Base-by-base conservation (phyloP, 1,140 invertebrate genomes). In the Drosophila varians region DNA sequence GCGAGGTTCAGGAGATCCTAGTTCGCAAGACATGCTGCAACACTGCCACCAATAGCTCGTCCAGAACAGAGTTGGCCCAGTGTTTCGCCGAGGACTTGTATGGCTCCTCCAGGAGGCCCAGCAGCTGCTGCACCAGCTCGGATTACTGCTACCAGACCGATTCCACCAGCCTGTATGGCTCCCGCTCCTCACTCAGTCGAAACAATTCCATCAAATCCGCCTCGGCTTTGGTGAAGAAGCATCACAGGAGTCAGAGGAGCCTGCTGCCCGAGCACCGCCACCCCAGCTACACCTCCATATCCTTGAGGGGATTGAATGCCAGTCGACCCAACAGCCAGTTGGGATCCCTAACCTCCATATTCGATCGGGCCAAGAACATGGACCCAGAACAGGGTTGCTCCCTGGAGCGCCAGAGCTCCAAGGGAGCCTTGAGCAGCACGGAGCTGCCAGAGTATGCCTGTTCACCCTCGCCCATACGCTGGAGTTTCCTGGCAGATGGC, bases 131-230 rank as follows among this genome's bases (percentile, higher is more conserved):
- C 70, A 91, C 90, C 26, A 87, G 88, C 19, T 91, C 90, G 7
- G 90, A 91, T 14, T 91, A 91, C 46, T 91, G 90, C 75, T 91
- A 91, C 40, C 90, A 91, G 34, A 91, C 90, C 11, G 90, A 91
- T 54, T 91, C 90, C 0, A 91, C 90, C 3, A 91, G 90, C 45
- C 53, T 91, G 5, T 91, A 91, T 4, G 90, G 90, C 0, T 91
- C 90, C 0, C 51, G 90, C 12, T 91, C 90, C 31, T 91, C 90
- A 11, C 51, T 91, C 9, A 91, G 90, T 38, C 74, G 88, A 31
- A 90, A 91, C 26, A 90, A 90, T 19, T 91, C 90, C 2, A 90
- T 91, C 18, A 91, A 91, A 43, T 91, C 90, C 0, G 90, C 88
- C 0, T 91, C 90, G 7, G 84, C 79, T 0, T 56, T 86, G 8